phyloP scores from a whole-genome alignment of 1,140 invertebrate genomes.

The Probaryconus sp. region DNA sequence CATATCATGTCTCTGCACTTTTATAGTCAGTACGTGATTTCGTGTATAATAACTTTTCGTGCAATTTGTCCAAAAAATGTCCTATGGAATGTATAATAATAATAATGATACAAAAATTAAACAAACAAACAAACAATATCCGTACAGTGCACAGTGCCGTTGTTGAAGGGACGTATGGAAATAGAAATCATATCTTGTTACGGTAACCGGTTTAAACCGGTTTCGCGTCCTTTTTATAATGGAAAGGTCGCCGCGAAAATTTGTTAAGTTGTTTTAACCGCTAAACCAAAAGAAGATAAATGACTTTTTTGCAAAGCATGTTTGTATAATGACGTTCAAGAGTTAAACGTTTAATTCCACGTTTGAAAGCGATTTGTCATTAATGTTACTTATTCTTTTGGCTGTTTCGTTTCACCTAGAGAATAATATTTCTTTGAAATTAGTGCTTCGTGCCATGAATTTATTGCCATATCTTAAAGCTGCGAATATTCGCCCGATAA shows the following conservation, averaged over 20 bases:
- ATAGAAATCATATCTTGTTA: constrained; percentile 30
- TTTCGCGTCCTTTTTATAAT: constrained; percentile 18
- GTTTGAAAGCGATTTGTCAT: background rate
- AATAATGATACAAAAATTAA: background rate
- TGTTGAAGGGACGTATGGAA: constrained; percentile 19
- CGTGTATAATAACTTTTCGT: too few relatives aligned
- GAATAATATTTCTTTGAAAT: too few relatives aligned
- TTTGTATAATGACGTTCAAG: background rate
- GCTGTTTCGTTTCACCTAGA: too few relatives aligned
- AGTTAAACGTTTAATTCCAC: background rate
- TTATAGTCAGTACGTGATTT: too few relatives aligned
- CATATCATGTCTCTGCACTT: too few relatives aligned
- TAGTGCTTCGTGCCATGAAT: too few relatives aligned
- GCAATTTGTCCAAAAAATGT: too few relatives aligned
- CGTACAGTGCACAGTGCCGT: background rate
- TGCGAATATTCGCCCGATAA: too few relatives aligned
- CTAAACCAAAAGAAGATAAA: constrained; percentile 4
- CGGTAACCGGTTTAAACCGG: constrained; percentile 28
- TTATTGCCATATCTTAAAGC: too few relatives aligned
- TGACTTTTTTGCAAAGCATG: background rate
- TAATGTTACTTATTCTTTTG: too few relatives aligned
- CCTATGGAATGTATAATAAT: too few relatives aligned
- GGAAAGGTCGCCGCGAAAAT: constrained; percentile 18
- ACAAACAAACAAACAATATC: constrained; percentile 6
- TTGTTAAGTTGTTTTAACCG: constrained; percentile 1